phyloP scores from a whole-genome alignment of 2,888 invertebrate genomes.

The Mesopsocus fuscifrons region DNA sequence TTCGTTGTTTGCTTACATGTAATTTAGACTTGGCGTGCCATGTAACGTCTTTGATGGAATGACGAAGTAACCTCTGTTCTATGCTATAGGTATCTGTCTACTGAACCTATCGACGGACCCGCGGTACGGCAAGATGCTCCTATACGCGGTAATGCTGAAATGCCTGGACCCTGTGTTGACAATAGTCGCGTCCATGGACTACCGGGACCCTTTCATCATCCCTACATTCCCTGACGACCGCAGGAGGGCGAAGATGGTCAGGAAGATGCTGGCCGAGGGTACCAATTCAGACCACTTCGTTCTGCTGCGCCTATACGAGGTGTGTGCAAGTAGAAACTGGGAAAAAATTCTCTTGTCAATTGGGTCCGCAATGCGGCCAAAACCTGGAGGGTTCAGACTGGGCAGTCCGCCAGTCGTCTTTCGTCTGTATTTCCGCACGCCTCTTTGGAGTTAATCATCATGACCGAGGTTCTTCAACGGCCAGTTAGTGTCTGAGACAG shows the following conservation, averaged over 20 bases:
- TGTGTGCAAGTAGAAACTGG: too few species aligned
- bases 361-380: too few species aligned
- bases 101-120: constrained; percentile 88
- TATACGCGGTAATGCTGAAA: constrained; percentile 75
- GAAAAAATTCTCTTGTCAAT: too few species aligned
- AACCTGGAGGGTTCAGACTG: too few species aligned
- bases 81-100: constrained; percentile 32
- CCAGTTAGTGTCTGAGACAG: too few species aligned
- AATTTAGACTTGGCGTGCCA: too few species aligned
- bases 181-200: constrained; percentile 69
- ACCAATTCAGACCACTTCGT: constrained; percentile 82
- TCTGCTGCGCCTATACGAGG: constrained; percentile 58
- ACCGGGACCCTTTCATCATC: constrained; percentile 20
- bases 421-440: too few species aligned
- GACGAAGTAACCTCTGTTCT: background rate
- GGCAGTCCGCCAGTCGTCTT: too few species aligned
- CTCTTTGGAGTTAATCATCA: too few species aligned
- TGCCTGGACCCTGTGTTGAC: constrained; percentile 87
- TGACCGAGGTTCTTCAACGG: too few species aligned
- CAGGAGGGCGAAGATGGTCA: constrained; percentile 23
- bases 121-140: constrained; percentile 73
- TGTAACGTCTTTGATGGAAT: too few species aligned
- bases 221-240: background rate
- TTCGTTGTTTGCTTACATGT: background rate
- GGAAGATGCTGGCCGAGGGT: constrained; percentile 51